Base-by-base conservation (phyloP, 1,140 invertebrate genomes). In the Drosophila bocqueti region DNA sequence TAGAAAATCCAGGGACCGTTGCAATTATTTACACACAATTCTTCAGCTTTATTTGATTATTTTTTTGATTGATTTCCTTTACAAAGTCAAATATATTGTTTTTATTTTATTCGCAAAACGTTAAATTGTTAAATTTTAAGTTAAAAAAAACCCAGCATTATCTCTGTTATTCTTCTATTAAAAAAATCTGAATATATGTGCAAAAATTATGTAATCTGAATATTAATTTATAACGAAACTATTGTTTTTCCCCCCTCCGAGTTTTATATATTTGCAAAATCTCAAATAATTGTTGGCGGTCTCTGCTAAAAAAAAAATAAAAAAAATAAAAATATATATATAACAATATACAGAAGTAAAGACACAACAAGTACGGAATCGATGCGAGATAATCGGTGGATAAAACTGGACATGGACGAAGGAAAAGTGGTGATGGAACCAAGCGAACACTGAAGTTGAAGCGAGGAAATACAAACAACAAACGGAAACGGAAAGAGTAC, bases 341-440 rank as follows among this genome's bases (percentile, higher is more conserved):
- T 2, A 57, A 55, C 3, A 10, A 10, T 36, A 34, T 4, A 49
- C 6, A 26, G 8, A 43, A 42, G 7, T 65, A 31, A 42, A 42
- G 24, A 24, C 8, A 65, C 26, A 21, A 65, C 26, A 21, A 60
- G 43, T 11, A 38, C 21, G 34, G 59, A 65, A 59, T 55, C 10
- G 36, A 58, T 26, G 24, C 26, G 57, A 26, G 11, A 18, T 36
- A 49, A 34, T 58, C 18, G 11, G 34, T 21, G 29, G 15, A 57
- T n/a, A 31, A 26, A 31, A 26, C 18, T 29, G 50, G 52, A 49
- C 24, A 49, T n/a, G 47, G 26, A 59, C 3, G 24, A 2, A 21
- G 61, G 15, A 21, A 42, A 21, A 42, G 11, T 42, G 63, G 52
- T 71, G 54, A 73, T 60, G 69, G 69, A 73, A 73, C 43, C 67